phyloP scores from a whole-genome alignment of 1,140 invertebrate genomes.

The Heliothis virescens region DNA sequence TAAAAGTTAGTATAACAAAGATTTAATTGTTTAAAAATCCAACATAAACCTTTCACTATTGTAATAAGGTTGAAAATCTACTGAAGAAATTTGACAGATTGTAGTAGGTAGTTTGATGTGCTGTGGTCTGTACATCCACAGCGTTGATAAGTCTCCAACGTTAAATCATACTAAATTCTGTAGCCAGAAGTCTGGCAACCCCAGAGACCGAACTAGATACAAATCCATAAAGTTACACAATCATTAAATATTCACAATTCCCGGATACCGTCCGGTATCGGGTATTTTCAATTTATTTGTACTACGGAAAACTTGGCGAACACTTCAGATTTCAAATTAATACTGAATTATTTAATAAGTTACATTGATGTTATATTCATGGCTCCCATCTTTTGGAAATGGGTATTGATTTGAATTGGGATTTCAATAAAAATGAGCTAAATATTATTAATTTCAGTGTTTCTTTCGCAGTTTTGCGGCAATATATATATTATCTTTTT shows the following conservation, averaged over 20 bases:
- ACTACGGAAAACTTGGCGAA: slow-evolving; percentile 36
- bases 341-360: slow-evolving; percentile 54
- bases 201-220: slow-evolving; percentile 14
- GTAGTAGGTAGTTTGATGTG: too few relatives aligned
- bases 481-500: too few relatives aligned
- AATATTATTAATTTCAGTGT: not conserved
- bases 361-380: slow-evolving; percentile 42
- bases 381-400: not conserved
- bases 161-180: slow-evolving; percentile 24
- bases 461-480: too few relatives aligned
- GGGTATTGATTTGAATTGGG: slow-evolving; percentile 7
- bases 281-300: slow-evolving; percentile 43
- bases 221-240: slow-evolving; percentile 36
- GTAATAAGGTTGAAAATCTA: too few relatives aligned
- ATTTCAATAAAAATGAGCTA: not conserved
- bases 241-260: slow-evolving; percentile 25
- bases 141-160: not conserved
- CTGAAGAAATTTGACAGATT: too few relatives aligned
- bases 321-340: slow-evolving; percentile 53
- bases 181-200: slow-evolving; percentile 15
- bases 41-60: too few relatives aligned
- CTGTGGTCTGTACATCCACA: not conserved
- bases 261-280: slow-evolving; percentile 19
- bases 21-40: too few relatives aligned
- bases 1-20: too few relatives aligned